Evolutionary conservation across 2,888 invertebrate species (phyloP).

Genomic region (Agrotis exclamationis): DNA sequence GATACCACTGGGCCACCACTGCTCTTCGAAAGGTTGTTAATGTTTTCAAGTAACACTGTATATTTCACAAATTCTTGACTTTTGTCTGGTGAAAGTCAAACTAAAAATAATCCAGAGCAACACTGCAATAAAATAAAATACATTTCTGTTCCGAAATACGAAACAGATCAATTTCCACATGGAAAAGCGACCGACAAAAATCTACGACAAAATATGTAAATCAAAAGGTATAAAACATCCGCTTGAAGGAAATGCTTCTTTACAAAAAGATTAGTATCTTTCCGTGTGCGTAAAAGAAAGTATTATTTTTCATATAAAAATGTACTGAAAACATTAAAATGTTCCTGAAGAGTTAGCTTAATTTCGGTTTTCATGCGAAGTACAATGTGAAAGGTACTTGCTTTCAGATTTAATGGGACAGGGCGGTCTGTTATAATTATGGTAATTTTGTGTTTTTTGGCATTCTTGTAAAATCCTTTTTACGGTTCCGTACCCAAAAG

Average conservation of each 20-base stretch:
- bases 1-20: too few relatives aligned
- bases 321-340: constrained; percentile 41
- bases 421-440: constrained; percentile 44
- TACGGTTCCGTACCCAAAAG: too few relatives aligned
- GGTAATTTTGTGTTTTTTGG: constrained; percentile 36
- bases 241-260: constrained; percentile 22
- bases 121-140: constrained; percentile 13
- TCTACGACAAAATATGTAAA: background rate
- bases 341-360: constrained; percentile 22
- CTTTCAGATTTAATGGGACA: constrained; percentile 48
- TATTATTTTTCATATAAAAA: constrained; percentile 35
- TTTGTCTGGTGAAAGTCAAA: too few relatives aligned
- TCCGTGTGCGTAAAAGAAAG: constrained; percentile 13
- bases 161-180: constrained; percentile 40
- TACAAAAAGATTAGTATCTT: constrained; percentile 44
- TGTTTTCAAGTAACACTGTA: too few relatives aligned
- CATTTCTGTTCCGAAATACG: constrained; percentile 22
- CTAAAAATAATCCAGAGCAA: background rate
- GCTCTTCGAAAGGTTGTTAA: too few relatives aligned
- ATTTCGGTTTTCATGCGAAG: constrained; percentile 54
- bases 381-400: constrained; percentile 37
- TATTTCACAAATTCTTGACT: too few relatives aligned
- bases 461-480: background rate
- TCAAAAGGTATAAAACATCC: constrained; percentile 27
- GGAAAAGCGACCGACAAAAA: constrained; percentile 15